phyloP scores from a whole-genome alignment of 2,888 invertebrate genomes.

The Agrotis ipsilon region DNA sequence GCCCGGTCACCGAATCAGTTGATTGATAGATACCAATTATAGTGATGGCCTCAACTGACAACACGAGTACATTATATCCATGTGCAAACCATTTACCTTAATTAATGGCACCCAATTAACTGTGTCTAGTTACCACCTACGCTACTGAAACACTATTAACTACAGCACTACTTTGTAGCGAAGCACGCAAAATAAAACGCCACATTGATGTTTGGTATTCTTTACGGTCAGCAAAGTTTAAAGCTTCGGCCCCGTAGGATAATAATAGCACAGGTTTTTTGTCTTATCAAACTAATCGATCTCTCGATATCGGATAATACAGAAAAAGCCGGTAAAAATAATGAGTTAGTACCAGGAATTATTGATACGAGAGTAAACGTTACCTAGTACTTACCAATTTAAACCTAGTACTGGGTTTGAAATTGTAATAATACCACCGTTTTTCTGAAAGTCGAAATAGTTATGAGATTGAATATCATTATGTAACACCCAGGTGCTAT shows the following conservation, averaged over 20 bases:
- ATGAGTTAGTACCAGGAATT: neutral
- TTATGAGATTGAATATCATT: neutral
- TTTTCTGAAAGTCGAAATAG: constrained; percentile 1
- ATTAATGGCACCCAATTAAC: constrained; percentile 40
- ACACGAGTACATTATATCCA: constrained; percentile 14
- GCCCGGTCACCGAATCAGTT: constrained; percentile 7
- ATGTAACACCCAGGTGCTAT: neutral
- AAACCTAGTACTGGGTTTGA: neutral
- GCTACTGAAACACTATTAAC: constrained; percentile 20
- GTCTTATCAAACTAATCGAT: neutral
- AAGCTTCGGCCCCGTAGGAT: neutral
- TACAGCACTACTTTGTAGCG: neutral
- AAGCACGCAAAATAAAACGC: constrained; percentile 17
- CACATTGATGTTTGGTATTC: constrained; percentile 3
- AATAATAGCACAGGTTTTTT: neutral
- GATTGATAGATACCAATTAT: constrained; percentile 33
- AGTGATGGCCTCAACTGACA: constrained; percentile 15
- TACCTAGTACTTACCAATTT: neutral
- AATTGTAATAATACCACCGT: neutral
- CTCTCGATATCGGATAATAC: neutral
- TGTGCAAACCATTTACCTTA: constrained; percentile 45
- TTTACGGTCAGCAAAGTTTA: neutral
- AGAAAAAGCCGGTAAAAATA: constrained; percentile 1
- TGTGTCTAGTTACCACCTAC: constrained; percentile 38
- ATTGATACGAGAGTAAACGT: neutral